phyloP scores from a whole-genome alignment of 1,140 invertebrate species.

The Sitobion miscanthi region DNA sequence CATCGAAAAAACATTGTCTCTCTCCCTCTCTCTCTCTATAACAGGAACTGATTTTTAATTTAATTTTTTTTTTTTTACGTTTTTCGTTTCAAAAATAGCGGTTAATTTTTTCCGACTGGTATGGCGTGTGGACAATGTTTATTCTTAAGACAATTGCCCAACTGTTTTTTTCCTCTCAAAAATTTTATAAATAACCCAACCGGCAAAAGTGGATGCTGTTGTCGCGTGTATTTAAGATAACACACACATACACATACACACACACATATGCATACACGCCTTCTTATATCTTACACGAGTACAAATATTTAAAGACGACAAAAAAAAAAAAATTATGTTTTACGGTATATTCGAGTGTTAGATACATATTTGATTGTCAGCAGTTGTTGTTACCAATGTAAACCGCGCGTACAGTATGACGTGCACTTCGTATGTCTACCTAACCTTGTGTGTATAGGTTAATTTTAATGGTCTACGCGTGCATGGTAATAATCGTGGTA shows the following conservation, averaged over 20 bases:
- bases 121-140: neutral
- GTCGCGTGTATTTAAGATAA: neutral
- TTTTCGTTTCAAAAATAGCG: neutral
- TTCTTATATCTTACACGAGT: neutral
- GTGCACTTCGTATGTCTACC: too few relatives aligned
- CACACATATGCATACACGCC: too few relatives aligned
- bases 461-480: neutral
- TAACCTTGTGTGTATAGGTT: neutral
- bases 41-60: neutral
- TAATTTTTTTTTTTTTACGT: neutral
- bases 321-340: neutral
- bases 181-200: neutral
- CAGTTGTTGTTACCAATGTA: neutral
- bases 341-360: neutral
- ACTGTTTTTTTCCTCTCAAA: neutral
- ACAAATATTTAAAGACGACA: neutral
- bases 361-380: neutral
- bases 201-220: neutral
- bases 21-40: neutral
- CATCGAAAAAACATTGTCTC: neutral
- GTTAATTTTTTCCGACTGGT: neutral
- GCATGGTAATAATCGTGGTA: neutral
- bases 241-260: neutral
- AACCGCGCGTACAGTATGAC: neutral
- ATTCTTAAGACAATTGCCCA: neutral